phyloP scores from a whole-genome alignment of 1,140 invertebrate genomes.

The Eriocheir sinensis region DNA sequence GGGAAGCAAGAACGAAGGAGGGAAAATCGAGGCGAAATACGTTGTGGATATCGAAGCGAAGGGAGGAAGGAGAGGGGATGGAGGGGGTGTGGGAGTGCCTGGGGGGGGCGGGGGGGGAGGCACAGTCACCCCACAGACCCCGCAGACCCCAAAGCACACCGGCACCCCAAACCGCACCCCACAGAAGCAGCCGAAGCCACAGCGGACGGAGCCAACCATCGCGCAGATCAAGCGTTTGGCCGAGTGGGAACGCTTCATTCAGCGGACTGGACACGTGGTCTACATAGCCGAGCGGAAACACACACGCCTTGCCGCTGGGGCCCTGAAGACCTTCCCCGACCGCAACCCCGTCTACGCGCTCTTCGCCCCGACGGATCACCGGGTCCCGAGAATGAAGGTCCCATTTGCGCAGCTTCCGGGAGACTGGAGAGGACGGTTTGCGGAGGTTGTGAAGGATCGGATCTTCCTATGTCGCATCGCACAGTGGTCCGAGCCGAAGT shows the following conservation, averaged over 20 bases:
- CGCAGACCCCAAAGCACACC: background rate
- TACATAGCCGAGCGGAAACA: slow-evolving; percentile 84
- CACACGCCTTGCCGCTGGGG: slow-evolving; percentile 86
- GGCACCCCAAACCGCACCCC: background rate
- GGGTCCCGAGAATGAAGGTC: slow-evolving; percentile 88
- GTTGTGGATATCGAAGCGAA: too few species aligned
- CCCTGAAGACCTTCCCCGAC: slow-evolving; percentile 85
- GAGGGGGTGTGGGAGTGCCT: background rate
- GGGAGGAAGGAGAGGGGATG: background rate
- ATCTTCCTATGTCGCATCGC: slow-evolving; percentile 88
- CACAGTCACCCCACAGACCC: background rate
- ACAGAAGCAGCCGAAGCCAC: background rate
- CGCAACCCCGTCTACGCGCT: slow-evolving; percentile 84
- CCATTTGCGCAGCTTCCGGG: slow-evolving; percentile 85
- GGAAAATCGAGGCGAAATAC: too few species aligned
- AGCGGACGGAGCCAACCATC: slow-evolving; percentile 34
- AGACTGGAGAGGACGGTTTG: slow-evolving; percentile 84
- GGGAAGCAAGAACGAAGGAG: too few species aligned
- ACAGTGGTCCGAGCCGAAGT: slow-evolving; percentile 86
- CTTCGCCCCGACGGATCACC: slow-evolving; percentile 88
- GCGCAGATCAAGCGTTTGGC: slow-evolving; percentile 78
- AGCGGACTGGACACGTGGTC: slow-evolving; percentile 83
- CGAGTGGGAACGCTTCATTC: slow-evolving; percentile 80
- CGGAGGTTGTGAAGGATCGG: slow-evolving; percentile 83
- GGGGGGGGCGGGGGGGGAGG: too few species aligned